phyloP scores from a whole-genome alignment of 2,888 invertebrate genomes.

The Mechanitis messenoides region DNA sequence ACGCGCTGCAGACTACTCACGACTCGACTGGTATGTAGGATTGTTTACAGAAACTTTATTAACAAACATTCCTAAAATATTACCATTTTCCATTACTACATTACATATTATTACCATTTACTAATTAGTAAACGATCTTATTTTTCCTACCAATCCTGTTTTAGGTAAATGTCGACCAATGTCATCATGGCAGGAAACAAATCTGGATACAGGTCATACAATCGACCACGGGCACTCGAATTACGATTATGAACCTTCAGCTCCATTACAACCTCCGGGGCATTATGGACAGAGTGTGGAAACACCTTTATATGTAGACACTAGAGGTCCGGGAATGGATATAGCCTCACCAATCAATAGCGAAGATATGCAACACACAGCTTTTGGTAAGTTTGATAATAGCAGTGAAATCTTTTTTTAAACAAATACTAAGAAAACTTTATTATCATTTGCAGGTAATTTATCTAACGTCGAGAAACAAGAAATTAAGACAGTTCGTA shows the following conservation, averaged over 20 bases:
- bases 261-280: constrained; percentile 46
- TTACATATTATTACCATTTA: too few relatives aligned
- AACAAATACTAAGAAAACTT: background rate
- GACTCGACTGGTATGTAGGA: constrained; percentile 48
- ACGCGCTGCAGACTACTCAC: constrained; percentile 75
- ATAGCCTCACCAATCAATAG: constrained; percentile 60
- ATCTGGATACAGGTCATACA: constrained; percentile 88
- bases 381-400: constrained; percentile 48
- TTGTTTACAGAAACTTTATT: too few relatives aligned
- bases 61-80: too few relatives aligned
- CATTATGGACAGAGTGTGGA: constrained; percentile 59
- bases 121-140: background rate
- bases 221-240: constrained; percentile 80
- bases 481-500: constrained; percentile 94
- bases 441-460: constrained; percentile 68
- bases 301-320: constrained; percentile 84
- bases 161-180: constrained; percentile 52
- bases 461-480: constrained; percentile 86
- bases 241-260: constrained; percentile 52
- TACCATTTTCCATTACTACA: too few relatives aligned
- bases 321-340: constrained; percentile 60
- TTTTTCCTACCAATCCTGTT: background rate
- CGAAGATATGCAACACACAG: constrained; percentile 60
- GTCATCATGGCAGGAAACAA: constrained; percentile 91
- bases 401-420: background rate